A percentile compares a stretch with the other conserved stretches of the same genome.
Conservation (phyloP, 2,797 vertebrate genomes). For the Pangasius sanitwongsei region DNA sequence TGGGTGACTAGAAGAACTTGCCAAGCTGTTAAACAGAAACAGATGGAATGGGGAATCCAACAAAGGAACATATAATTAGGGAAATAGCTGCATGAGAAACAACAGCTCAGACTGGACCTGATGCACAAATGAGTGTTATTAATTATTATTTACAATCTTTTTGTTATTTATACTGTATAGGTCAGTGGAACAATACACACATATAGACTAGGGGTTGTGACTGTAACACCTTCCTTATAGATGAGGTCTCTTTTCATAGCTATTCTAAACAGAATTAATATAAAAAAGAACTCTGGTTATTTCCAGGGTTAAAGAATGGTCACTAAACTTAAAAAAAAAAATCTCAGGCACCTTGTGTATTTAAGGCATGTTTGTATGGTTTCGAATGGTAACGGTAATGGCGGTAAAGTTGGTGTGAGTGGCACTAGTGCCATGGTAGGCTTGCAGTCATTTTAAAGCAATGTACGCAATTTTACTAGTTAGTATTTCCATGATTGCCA, state of each 20-base stretch:
- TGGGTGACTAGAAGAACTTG: constrained; percentile 46
- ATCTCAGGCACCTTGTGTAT: not conserved
- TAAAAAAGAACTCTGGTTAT: not conserved
- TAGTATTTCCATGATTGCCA: not conserved
- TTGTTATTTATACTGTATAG: not conserved
- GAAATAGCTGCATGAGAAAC: constrained; percentile 47
- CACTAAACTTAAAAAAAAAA: not conserved
- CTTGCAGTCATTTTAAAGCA: not conserved
- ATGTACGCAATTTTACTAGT: not conserved
- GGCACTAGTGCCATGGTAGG: constrained; percentile 29
- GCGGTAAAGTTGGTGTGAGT: constrained; percentile 36
- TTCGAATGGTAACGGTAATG: constrained; percentile 41
- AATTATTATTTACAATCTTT: constrained; percentile 33
- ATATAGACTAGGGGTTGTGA: not conserved
- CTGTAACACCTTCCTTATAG: constrained; percentile 16
- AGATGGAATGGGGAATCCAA: constrained; percentile 46
- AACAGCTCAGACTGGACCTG: constrained; percentile 33
- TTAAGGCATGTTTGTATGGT: constrained; percentile 35
- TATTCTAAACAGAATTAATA: not conserved
- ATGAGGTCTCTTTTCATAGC: constrained; percentile 14
- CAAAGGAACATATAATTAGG: constrained; percentile 49
- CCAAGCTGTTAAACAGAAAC: constrained; percentile 51
- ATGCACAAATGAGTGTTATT: constrained; percentile 21
- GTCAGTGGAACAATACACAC: not conserved
- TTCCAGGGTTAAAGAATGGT: not conserved